Evolutionary conservation across 2,113 vertebrate genomes (phyloP).

Genomic region (Apistogramma diplotaenia): DNA sequence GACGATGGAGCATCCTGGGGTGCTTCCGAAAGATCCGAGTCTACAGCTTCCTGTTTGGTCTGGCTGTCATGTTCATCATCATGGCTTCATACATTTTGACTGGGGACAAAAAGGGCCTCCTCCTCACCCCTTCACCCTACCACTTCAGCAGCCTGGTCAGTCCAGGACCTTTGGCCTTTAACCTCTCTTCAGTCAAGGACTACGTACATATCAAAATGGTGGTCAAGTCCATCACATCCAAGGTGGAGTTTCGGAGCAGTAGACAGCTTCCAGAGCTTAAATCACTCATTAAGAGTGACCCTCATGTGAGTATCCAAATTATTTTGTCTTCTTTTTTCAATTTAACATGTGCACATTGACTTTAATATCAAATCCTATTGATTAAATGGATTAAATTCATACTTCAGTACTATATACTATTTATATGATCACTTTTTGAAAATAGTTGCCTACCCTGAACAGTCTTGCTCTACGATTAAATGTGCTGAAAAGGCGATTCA

Average conservation of each 20-base stretch:
- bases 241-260: constrained; percentile 79
- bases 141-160: constrained; percentile 78
- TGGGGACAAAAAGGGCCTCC: constrained; percentile 83
- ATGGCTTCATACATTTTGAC: constrained; percentile 90
- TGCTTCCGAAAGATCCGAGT: constrained; percentile 82
- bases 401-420: background rate
- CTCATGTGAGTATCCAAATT: constrained; percentile 83
- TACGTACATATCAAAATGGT: constrained; percentile 82
- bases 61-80: constrained; percentile 86
- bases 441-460: background rate
- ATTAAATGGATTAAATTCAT: background rate
- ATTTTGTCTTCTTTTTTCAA: background rate
- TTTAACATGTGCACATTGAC: background rate
- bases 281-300: constrained; percentile 83
- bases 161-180: constrained; percentile 78
- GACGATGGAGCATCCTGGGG: constrained; percentile 69
- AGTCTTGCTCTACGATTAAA: constrained; percentile 2
- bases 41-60: constrained; percentile 84
- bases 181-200: constrained; percentile 82
- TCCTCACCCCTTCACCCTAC: constrained; percentile 84
- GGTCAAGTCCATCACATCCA: constrained; percentile 83
- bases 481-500: constrained; percentile 11
- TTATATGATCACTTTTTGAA: background rate
- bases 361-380: background rate
- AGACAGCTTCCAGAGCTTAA: constrained; percentile 81